phyloP scores from a whole-genome alignment of 37 sponge, comb jelly and placozoan species.

The Crambe crambe region DNA sequence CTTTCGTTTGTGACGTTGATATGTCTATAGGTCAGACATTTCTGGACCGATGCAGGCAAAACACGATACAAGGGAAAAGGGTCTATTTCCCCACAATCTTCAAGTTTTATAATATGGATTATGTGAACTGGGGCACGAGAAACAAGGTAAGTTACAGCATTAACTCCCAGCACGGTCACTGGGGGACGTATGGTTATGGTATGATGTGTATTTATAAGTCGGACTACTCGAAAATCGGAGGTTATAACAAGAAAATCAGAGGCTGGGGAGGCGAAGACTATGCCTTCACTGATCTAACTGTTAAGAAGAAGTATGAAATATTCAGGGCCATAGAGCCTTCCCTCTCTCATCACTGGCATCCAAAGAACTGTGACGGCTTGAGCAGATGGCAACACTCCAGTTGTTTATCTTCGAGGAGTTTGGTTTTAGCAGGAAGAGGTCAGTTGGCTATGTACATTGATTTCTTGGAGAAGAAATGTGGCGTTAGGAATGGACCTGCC shows the following conservation, averaged over 20 bases:
- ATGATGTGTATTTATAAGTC: conserved; percentile 76
- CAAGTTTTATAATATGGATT: conserved; percentile 60
- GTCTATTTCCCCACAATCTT: conserved; percentile 74
- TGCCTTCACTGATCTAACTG: conserved; percentile 28
- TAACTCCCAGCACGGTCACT: conserved; percentile 54
- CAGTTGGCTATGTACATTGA: conserved; percentile 42
- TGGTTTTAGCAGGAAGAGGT: conserved; percentile 36
- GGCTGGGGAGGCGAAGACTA: conserved; percentile 81
- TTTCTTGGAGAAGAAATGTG: neutral
- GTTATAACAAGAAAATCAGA: conserved; percentile 43
- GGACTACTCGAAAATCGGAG: conserved; percentile 54
- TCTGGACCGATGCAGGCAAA: conserved; percentile 42
- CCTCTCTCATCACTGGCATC: conserved; percentile 61
- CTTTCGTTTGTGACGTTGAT: conserved; percentile 75
- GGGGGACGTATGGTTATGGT: conserved; percentile 65
- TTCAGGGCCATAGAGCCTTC: conserved; percentile 52
- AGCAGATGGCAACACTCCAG: conserved; percentile 6
- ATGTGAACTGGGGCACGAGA: conserved; percentile 24
- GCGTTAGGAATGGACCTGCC: too few species aligned
- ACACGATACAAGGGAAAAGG: conserved; percentile 41
- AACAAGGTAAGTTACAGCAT: neutral
- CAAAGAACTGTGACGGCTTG: conserved; percentile 26
- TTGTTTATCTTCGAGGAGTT: conserved; percentile 49
- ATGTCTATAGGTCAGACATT: conserved; percentile 41
- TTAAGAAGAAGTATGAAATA: conserved; percentile 41